Conservation (phyloP, 2,113 vertebrate genomes). For the Nymphicus hollandicus region DNA sequence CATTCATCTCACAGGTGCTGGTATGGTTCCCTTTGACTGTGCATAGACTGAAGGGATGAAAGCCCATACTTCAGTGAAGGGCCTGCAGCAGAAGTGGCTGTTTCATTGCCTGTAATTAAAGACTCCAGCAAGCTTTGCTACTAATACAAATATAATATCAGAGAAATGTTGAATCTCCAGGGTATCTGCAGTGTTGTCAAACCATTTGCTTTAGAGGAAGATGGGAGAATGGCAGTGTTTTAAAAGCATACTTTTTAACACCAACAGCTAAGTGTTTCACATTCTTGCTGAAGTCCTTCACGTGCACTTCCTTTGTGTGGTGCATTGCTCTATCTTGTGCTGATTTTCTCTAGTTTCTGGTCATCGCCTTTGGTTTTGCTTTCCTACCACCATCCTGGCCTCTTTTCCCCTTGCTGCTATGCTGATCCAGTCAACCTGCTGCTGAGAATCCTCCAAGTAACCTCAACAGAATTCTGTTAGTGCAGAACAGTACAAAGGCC, state of each 20-base stretch:
- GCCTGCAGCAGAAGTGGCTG: neutral
- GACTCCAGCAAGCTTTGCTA: neutral
- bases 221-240: neutral
- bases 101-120: neutral
- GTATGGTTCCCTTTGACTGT: neutral
- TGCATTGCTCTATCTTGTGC: neutral
- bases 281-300: neutral
- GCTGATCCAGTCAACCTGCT: slow-evolving; percentile 12
- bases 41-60: neutral
- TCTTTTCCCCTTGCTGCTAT: neutral
- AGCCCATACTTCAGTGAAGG: neutral
- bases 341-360: neutral
- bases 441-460: neutral
- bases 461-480: neutral
- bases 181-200: neutral
- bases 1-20: neutral
- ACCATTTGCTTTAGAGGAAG: neutral
- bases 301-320: neutral
- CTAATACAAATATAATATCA: neutral
- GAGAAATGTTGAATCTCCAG: neutral
- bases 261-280: neutral
- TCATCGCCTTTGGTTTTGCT: neutral
- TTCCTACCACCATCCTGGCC: neutral
- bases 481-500: neutral
- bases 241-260: neutral